Evolutionary conservation across 2,113 vertebrate species (phyloP).

Genomic region (Colius striatus): DNA sequence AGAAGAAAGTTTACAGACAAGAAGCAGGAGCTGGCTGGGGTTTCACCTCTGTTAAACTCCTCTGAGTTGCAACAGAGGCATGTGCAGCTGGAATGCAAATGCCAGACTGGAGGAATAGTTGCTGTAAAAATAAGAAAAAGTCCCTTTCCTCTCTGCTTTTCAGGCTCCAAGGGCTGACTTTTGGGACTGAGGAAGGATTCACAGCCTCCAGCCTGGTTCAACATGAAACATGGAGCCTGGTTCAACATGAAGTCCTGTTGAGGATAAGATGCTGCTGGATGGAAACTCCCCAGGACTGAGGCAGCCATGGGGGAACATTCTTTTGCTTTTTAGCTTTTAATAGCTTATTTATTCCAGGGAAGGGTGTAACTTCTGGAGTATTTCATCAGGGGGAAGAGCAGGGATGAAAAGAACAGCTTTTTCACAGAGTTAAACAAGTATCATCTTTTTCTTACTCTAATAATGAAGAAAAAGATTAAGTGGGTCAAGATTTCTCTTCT

Average conservation of each 20-base stretch:
- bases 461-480: not conserved
- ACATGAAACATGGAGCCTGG: too few relatives aligned
- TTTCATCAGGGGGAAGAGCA: not conserved
- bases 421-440: not conserved
- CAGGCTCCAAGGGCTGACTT: not conserved
- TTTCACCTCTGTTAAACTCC: not conserved
- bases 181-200: not conserved
- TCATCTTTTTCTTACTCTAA: not conserved
- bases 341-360: fast-evolving
- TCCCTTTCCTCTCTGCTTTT: not conserved
- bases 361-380: not conserved
- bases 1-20: not conserved
- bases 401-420: not conserved
- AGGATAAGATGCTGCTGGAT: not conserved
- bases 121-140: not conserved
- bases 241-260: not conserved
- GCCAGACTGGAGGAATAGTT: not conserved
- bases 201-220: not conserved
- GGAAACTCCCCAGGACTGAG: not conserved
- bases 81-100: not conserved
- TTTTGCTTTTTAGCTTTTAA: fast-evolving
- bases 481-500: not conserved
- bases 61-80: not conserved
- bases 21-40: not conserved
- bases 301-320: fast-evolving